Evolutionary conservation across 2,797 vertebrate genomes (phyloP), one percentile per base, ranked within the genome.

Genomic region (Meda fulgida): DNA sequence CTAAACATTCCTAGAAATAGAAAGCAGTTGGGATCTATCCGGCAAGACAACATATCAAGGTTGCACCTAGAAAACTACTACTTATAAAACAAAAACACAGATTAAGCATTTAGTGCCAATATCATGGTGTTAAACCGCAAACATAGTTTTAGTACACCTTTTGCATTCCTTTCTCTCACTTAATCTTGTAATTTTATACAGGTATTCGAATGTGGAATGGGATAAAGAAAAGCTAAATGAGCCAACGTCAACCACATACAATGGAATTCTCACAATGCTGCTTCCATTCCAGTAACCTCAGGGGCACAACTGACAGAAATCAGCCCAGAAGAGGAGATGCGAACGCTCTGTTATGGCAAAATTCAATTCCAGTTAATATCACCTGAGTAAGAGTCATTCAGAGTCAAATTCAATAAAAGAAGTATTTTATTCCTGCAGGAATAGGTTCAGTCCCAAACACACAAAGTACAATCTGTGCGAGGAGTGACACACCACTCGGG

Each of bases 261-360:
- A 85, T 87, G 91, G 92, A 94, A 94, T 94, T 87, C 90, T 84
- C 73, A 82, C 90, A 90, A 91, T 93, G 91, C 90, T 91, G 87
- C 84, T 89, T 91, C 90, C 88, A 92, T 91, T 92, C 90, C 91
- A 92, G 92, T 88, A 86, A 92, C 93, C 92, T 89, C 89, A 88
- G 87, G 82, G 90, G 85, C 89, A 89, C 55, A 75, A 84, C 90
- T 89, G 91, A 92, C 91, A 90, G 92, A 90, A 90, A 87, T 36
- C 81, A 88, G 87, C 86, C 90, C 90, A 92, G 51, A 83, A 92
- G 86, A 84, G 4, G 84, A 86, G 91, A 91, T 87, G 87, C 88
- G 88, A 90, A 63, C 53, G 31, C 60, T 79, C n/a, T n/a, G n/a
- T n/a, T n/a, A n/a, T n/a, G n/a, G n/a, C n/a, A n/a, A n/a, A n/a